Percentiles rank a stretch among this genome's conserved stretches.
These are phyloP conservation scores for Anabacerthia variegaticeps DNA, from an alignment of 2,797 vertebrate genomes.

Conservation along the genomic window DNA sequence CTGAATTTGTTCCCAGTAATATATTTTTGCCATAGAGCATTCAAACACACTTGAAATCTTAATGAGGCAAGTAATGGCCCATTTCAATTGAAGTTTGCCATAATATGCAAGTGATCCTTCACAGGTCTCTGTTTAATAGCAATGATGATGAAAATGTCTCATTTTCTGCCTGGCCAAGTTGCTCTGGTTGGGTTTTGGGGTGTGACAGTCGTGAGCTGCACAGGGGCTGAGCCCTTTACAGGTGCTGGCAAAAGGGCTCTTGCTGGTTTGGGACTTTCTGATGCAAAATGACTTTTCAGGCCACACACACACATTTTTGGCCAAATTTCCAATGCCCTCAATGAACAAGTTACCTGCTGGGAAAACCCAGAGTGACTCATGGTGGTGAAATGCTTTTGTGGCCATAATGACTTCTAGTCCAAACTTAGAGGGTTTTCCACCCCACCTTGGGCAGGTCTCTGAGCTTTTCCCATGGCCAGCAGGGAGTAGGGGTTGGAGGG, in stretches of 20 bases:
- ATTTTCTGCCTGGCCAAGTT: neutral
- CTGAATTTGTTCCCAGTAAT: neutral
- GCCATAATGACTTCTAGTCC: neutral
- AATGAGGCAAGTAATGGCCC: neutral
- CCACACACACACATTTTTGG: accelerated
- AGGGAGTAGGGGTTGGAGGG: neutral
- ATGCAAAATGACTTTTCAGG: neutral
- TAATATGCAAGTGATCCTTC: constrained; percentile 15
- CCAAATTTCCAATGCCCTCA: neutral
- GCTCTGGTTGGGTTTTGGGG: neutral
- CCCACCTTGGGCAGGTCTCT: neutral
- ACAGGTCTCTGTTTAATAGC: neutral
- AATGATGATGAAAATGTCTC: neutral
- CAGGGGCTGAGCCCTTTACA: neutral
- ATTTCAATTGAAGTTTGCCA: constrained; percentile 14
- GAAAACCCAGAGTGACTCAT: neutral
- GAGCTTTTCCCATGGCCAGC: neutral
- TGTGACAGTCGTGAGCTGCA: neutral
- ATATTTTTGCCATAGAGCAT: neutral
- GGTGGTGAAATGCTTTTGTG: neutral
- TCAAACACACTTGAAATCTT: neutral
- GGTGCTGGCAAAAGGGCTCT: neutral
- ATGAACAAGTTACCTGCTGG: neutral
- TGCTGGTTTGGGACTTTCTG: neutral
- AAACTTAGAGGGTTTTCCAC: neutral